Base-by-base conservation (phyloP, 92 coral and sea anemone genomes). In the Actinostola sp. region DNA sequence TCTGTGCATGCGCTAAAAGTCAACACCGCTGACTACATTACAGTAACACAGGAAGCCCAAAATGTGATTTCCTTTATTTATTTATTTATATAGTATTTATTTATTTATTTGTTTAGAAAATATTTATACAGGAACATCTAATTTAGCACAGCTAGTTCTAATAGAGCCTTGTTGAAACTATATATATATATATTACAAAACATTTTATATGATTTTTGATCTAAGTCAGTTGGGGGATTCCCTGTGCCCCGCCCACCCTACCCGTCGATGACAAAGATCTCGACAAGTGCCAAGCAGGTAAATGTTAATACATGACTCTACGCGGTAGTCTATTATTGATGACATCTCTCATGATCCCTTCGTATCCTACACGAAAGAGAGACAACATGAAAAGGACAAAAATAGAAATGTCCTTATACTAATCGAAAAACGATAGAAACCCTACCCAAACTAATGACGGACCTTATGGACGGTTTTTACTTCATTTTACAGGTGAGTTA, bases 21-120 rank as follows among this genome's bases (percentile, higher is more conserved):
- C 12, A 32, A 5, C 8, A 50, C 62, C 30, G 74, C 62, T 67
- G 73, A 17, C 27, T 32, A 20, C n/a, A 1, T 19, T 11, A 28
- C 29, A 46, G 21, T 30, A 52, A 5, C 74, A 68, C 74, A 68
- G 72, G 74, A 16, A 68, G 15, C 74, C 74, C 74, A 68, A 68
- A n/a, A n/a, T 34, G 24, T 33, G 1, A 60, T 31, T 0, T 38
- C 24, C 24, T 34, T 21, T 43, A 21, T n/a, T 38, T 31, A 17
- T 2, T 64, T 43, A 15, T 63, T 15, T 38, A 2, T n/a, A n/a
- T n/a, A n/a, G 41, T 33, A 31, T 62, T 24, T 62, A 27, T 4
- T 34, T 25, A 3, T 38, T 8, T 3, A 25, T 60, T 31, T 2
- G 16, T 38, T 38, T 16, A 33, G 2, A 3, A 14, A 41, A 23